Base-by-base conservation (phyloP, 2,888 invertebrate species). In the Diplazon laetatorius region DNA sequence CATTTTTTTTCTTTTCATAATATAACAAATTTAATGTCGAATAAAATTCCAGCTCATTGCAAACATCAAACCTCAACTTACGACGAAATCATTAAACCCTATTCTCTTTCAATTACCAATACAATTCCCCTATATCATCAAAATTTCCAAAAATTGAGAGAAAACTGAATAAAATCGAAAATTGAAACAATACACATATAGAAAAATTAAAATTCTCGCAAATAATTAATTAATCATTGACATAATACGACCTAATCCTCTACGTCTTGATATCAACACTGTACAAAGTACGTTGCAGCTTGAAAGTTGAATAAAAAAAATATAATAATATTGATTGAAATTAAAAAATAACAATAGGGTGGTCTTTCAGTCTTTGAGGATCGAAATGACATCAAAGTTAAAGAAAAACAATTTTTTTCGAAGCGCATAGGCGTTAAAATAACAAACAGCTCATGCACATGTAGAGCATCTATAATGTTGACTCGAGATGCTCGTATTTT, bases 361-460 rank as follows among this genome's bases (percentile, higher is more conserved):
- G 48, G n/a, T 1, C 48, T 12, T 10, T 1, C 9, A 12, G 14
- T 14, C 14, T 14, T 35, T 30, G 25, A 0, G 5, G 14, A 1
- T 14, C 30, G 30, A 25, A 55, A 3, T 1, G 52, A 30, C 14
- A 55, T 35, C 6, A 0, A 6, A n/a, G 30, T 1, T 6, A 2
- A 1, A 52, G 37, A 22, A 66, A 52, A 52, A 39, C 39, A n/a
- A n/a, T n/a, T n/a, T n/a, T n/a, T n/a, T 1, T 39, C 14, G 10
- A 22, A 22, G 9, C 65, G 65, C 18, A 22, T 16, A 18, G 16
- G 25, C 30, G 14, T 59, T 37, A 52, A 70, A 50, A 65, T 66
- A 71, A 66, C 14, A 14, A 20, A 16, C 37, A 69, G 44, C 59
- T 42, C 37, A 37, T 22, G 37, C n/a, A 42, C 35, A 14, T 25